phyloP scores from a whole-genome alignment of 2,888 invertebrate species.

The Chrysina gloriosa region DNA sequence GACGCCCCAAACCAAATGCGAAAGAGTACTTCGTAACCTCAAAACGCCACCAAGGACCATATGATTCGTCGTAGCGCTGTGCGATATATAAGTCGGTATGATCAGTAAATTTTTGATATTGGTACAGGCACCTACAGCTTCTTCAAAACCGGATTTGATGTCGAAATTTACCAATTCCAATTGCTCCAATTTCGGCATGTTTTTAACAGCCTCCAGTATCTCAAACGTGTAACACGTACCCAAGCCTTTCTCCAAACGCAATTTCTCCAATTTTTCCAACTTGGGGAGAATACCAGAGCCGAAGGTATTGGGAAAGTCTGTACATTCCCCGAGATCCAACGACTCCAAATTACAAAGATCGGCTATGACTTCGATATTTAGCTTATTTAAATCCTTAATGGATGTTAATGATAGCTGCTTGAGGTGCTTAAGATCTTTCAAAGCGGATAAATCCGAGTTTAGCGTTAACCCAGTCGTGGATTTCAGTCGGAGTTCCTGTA shows the following conservation, averaged over 20 bases:
- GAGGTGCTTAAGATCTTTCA: slow-evolving; percentile 73
- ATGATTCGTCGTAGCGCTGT: slow-evolving; percentile 88
- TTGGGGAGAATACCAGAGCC: slow-evolving; percentile 72
- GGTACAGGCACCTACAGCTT: slow-evolving; percentile 77
- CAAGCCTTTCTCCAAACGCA: slow-evolving; percentile 83
- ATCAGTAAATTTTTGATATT: slow-evolving; percentile 80
- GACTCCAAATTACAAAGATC: slow-evolving; percentile 75
- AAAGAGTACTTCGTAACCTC: slow-evolving; percentile 70
- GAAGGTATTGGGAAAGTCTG: slow-evolving; percentile 76
- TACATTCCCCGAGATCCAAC: slow-evolving; percentile 86
- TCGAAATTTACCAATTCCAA: slow-evolving; percentile 88
- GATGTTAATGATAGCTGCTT: slow-evolving; percentile 76
- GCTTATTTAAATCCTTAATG: slow-evolving; percentile 66
- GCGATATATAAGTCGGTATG: slow-evolving; percentile 87
- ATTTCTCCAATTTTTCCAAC: slow-evolving; percentile 73
- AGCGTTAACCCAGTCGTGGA: slow-evolving; percentile 76
- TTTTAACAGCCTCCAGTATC: slow-evolving; percentile 75
- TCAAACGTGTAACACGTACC: slow-evolving; percentile 73
- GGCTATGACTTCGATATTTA: slow-evolving; percentile 68
- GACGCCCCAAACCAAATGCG: slow-evolving; percentile 86
- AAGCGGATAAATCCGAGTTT: slow-evolving; percentile 71
- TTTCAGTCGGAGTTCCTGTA: slow-evolving; percentile 81
- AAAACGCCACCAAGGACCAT: slow-evolving; percentile 70
- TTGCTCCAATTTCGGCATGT: slow-evolving; percentile 73
- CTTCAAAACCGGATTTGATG: slow-evolving; percentile 82